Conservation (phyloP, 2,888 invertebrate genomes). For the Polydrusus pterygomalis region DNA sequence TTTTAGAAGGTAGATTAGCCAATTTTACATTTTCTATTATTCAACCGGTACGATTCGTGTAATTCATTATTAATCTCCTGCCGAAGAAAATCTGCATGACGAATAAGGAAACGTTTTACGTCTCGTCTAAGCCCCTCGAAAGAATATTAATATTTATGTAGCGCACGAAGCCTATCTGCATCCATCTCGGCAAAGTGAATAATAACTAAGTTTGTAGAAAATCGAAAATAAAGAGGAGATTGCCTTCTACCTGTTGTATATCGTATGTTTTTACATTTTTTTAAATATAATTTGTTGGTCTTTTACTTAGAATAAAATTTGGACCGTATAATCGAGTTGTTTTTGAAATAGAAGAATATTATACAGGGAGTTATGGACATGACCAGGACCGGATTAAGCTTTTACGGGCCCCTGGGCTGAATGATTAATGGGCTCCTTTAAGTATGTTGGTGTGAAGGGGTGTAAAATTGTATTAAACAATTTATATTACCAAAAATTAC, state of each 20-base stretch:
- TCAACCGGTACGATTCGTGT: slow-evolving; percentile 31
- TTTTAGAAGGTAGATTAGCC: slow-evolving; percentile 25
- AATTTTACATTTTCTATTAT: slow-evolving; percentile 40
- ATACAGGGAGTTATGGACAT: too few relatives aligned
- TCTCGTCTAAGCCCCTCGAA: slow-evolving; percentile 32
- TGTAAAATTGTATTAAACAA: too few relatives aligned
- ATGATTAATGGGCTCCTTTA: too few relatives aligned
- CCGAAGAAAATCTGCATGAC: slow-evolving; percentile 45
- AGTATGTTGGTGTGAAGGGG: too few relatives aligned
- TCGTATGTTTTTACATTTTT: neutral
- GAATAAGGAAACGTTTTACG: slow-evolving; percentile 41
- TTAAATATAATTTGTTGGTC: too few relatives aligned
- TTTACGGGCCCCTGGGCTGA: too few relatives aligned
- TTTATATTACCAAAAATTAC: too few relatives aligned
- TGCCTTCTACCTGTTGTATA: slow-evolving; percentile 15
- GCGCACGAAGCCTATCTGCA: slow-evolving; percentile 48
- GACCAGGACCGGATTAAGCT: too few relatives aligned
- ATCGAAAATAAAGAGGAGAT: slow-evolving; percentile 36
- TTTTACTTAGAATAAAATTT: too few relatives aligned
- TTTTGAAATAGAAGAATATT: too few relatives aligned
- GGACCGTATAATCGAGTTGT: too few relatives aligned
- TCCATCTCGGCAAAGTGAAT: slow-evolving; percentile 49
- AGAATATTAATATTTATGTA: slow-evolving; percentile 55
- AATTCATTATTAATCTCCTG: slow-evolving; percentile 45
- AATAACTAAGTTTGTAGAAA: slow-evolving; percentile 44